These are phyloP conservation scores for Polypedilum pembai DNA, from an alignment of 1,140 invertebrate genomes.

Conservation along the genomic window DNA sequence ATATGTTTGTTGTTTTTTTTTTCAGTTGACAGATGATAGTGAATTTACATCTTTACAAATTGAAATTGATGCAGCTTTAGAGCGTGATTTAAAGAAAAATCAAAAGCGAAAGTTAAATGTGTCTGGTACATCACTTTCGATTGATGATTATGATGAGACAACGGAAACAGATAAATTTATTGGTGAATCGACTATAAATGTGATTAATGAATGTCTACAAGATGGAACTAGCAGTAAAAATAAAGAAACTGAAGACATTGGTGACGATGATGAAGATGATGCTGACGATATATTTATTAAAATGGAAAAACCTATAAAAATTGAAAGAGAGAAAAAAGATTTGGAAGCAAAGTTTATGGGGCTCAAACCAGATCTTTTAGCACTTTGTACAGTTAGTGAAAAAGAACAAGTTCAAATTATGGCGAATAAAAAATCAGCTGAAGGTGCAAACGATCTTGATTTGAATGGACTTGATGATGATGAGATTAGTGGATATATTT, in stretches of 20 bases:
- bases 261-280: conserved; percentile 32
- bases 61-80: conserved; percentile 68
- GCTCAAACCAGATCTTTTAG: conserved; percentile 40
- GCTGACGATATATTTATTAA: conserved; percentile 32
- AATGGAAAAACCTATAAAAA: conserved; percentile 30
- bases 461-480: conserved; percentile 76
- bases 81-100: conserved; percentile 49
- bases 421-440: conserved; percentile 37
- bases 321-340: conserved; percentile 26
- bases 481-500: conserved; percentile 81
- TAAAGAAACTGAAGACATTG: conserved; percentile 32
- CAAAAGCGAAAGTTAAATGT: conserved; percentile 32
- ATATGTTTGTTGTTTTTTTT: neutral
- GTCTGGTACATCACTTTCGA: conserved; percentile 31
- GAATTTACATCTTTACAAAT: conserved; percentile 63
- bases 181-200: conserved; percentile 49
- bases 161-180: conserved; percentile 47
- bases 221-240: conserved; percentile 34
- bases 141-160: conserved; percentile 44
- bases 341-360: conserved; percentile 34
- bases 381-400: conserved; percentile 38
- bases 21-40: conserved; percentile 45
- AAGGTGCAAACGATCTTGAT: conserved; percentile 58
- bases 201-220: conserved; percentile 46
- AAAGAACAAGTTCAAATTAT: conserved; percentile 31